A percentile compares a stretch with the other conserved stretches of the same genome.
These are phyloP conservation scores for Hemicentrotus pulcherrimus DNA, from an alignment of 35 echinoderm and acorn worm genomes.

Conservation along the genomic window DNA sequence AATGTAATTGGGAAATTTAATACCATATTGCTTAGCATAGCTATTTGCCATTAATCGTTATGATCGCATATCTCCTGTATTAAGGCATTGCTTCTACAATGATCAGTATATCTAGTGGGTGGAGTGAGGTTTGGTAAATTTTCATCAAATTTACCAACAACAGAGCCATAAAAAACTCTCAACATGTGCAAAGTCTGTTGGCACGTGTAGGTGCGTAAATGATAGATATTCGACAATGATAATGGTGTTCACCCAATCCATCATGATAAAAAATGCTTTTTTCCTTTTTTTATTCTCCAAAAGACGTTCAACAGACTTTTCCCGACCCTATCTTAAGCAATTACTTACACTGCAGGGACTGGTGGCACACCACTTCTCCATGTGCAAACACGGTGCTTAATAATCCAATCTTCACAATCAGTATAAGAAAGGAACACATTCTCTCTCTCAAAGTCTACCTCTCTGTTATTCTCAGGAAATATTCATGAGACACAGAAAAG, in stretches of 20 bases:
- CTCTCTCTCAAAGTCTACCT: background rate
- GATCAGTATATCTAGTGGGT: background rate
- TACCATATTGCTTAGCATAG: background rate
- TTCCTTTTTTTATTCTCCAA: background rate
- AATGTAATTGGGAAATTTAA: background rate
- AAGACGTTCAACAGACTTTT: background rate
- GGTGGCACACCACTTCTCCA: background rate
- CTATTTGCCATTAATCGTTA: background rate
- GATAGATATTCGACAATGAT: no score
- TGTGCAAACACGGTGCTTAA: background rate
- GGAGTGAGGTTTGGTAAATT: no score
- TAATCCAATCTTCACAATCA: slow-evolving; percentile 32
- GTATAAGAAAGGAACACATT: background rate
- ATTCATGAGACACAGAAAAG: slow-evolving; percentile 3
- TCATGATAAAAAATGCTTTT: no score
- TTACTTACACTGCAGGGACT: background rate
- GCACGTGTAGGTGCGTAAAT: no score
- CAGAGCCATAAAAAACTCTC: no score
- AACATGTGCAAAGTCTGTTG: no score
- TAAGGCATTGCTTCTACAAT: background rate
- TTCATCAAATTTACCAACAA: no score
- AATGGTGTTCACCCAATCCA: no score
- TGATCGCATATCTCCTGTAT: background rate
- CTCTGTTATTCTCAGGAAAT: background rate
- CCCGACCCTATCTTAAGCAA: background rate